Evolutionary conservation across 1,140 invertebrate genomes (phyloP).

Genomic region (Drosophila virilis): DNA sequence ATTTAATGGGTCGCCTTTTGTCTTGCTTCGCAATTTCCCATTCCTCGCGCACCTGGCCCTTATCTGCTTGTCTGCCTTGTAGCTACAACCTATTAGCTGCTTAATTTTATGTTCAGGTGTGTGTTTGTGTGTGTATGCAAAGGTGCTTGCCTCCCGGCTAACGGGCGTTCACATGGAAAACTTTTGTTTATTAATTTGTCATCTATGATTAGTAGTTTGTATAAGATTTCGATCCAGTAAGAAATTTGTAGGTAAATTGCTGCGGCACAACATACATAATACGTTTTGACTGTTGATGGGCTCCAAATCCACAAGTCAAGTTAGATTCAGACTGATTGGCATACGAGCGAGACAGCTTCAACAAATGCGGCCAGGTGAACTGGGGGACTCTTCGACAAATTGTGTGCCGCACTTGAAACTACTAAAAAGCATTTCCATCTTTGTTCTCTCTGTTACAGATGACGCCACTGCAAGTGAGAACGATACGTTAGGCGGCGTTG

Average conservation of each 20-base stretch:
- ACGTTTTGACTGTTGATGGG: neutral
- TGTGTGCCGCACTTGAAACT: neutral
- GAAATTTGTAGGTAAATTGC: neutral
- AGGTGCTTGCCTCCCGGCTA: constrained; percentile 25
- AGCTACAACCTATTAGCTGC: constrained; percentile 79
- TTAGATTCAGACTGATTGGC: constrained; percentile 19
- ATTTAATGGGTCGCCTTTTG: constrained; percentile 51
- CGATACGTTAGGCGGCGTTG: constrained; percentile 89
- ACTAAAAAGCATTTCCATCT: constrained; percentile 4
- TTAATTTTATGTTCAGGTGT: constrained; percentile 60
- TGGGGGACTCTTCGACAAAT: neutral
- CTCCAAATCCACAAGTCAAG: neutral
- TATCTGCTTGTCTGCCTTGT: constrained; percentile 63
- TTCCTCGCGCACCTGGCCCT: constrained; percentile 17
- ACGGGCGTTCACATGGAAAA: constrained; percentile 50
- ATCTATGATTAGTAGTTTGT: constrained; percentile 37
- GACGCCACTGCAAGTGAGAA: constrained; percentile 88
- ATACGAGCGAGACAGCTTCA: constrained; percentile 49
- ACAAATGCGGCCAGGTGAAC: constrained; percentile 64
- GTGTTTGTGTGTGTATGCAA: constrained; percentile 13
- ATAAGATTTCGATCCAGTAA: constrained; percentile 23
- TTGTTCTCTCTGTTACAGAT: constrained; percentile 77
- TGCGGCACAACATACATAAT: too few relatives aligned
- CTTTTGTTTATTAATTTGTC: constrained; percentile 80
- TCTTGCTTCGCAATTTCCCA: constrained; percentile 28